Evolutionary conservation across 2,113 vertebrate genomes (phyloP), one percentile per base, ranked within the genome.

Genomic region (Gnathonemus echidnorhynchus): DNA sequence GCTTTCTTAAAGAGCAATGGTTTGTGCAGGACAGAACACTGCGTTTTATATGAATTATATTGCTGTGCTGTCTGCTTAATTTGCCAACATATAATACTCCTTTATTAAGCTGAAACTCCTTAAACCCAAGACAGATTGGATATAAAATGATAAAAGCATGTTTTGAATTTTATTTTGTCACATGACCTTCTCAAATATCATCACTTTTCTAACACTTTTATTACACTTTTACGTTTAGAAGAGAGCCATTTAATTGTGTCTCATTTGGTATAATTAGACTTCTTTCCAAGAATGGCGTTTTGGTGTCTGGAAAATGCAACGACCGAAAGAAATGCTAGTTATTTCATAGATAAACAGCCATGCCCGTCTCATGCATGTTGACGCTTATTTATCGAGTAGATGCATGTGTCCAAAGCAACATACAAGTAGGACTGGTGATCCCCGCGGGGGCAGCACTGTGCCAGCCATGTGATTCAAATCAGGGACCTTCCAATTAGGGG

Each of bases 121-220:
- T 86, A 48, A 48, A 86, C 45, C 48, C n/a, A 86, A 86, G 48
- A 27, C 19, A 86, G 48, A 86, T 86, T 48, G 84, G 84, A 49
- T 86, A 48, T 49, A 86, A 86, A 27, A 50, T 87, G 49, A 53
- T 87, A 80, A 80, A 80, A 80, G 74, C 74, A 19, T 19, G 74
- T 80, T 87, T 53, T 13, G 42, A 50, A 87, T 53, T 53, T 87
- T 15, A 87, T 48, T 56, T 87, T 56, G 31, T 87, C 86, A 87
- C 50, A 50, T 56, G 19, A 87, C 48, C 49, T 80, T 80, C 35
- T 80, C 35, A 80, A 80, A 80, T 80, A 80, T 42, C 35, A 80
- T 80, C 35, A 80, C 74, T 80, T 80, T 87, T n/a, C 86, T 85
- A 24, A 46, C 45, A 24, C 19, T 53, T 87, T 53, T 39, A 48